Evolutionary conservation across 2,797 vertebrate species (phyloP), one percentile per base, ranked within the genome.

Genomic region (Petrocephalus sullivani): DNA sequence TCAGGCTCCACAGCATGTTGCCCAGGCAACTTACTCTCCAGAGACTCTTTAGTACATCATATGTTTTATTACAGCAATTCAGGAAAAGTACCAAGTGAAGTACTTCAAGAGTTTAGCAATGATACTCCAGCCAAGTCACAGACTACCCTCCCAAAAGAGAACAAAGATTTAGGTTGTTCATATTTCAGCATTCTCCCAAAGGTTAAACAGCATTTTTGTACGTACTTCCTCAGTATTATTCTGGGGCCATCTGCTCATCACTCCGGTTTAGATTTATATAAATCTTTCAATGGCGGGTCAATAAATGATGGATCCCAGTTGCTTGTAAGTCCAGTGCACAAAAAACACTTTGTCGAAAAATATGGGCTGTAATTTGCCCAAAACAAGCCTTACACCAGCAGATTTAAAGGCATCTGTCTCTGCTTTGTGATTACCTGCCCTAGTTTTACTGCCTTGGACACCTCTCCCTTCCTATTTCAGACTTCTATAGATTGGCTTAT

Each of bases 331-430:
- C 78, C 90, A 90, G 90, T 87, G 75, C 87, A 91, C 86, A 91
- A 92, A 91, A 92, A 89, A 87, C 89, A 90, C 93, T 92, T 92
- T 91, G 89, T 93, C 93, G 93, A 93, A 51, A 95, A 93, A 94
- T 94, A 94, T 86, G 91, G 89, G 88, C 91, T 93, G 92, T 94
- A 94, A 94, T 94, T 93, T 90, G 93, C 91, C 91, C 92, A 90
- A 92, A 92, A 89, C 90, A n/a, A 64, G 58, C 37, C 14, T 56
- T 16, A 51, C 19, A 7, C 19, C 58, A 10, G 60, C 51, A 46
- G 56, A 67, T 67, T 85, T 88, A 88, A 88, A 83, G 82, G 87
- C 82, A 53, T 7, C 23, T 21, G 57, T 54, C 60, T 53, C 54
- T 67, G 87, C 60, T 56, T 85, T 54, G 60, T 71, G 46, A 85